Evolutionary conservation across 2,113 vertebrate species (phyloP).

Genomic region (Trochalopteron elliotii): DNA sequence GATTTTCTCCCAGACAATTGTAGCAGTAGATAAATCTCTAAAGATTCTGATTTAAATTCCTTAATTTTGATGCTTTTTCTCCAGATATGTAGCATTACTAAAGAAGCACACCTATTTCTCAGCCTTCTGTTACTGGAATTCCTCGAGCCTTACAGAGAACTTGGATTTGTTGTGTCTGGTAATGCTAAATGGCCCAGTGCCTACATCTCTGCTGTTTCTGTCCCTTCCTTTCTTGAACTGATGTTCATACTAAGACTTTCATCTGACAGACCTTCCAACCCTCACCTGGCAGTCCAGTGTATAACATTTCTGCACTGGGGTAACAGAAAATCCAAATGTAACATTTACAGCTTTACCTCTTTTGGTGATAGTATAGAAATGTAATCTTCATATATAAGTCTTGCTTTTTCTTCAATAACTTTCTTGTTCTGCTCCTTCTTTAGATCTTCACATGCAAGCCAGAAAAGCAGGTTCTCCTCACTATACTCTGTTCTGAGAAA

Average conservation of each 20-base stretch:
- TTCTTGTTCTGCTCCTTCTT: slow-evolving; percentile 88
- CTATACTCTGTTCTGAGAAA: slow-evolving; percentile 98
- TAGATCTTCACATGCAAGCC: slow-evolving; percentile 95
- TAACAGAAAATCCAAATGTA: neutral
- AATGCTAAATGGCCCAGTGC: neutral
- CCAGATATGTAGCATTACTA: neutral
- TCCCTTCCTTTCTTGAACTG: neutral
- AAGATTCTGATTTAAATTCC: neutral
- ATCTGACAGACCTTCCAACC: neutral
- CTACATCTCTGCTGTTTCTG: neutral
- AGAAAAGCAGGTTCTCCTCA: slow-evolving; percentile 98
- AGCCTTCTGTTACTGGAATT: neutral
- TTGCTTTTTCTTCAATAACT: slow-evolving; percentile 89
- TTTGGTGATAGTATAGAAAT: slow-evolving; percentile 98
- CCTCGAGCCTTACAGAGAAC: neutral
- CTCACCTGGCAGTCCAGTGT: neutral
- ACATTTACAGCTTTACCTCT: slow-evolving; percentile 82
- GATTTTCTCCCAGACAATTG: neutral
- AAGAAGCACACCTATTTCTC: neutral
- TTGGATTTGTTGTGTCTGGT: neutral
- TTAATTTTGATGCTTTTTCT: neutral
- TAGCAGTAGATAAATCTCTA: neutral
- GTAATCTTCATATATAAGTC: slow-evolving; percentile 97
- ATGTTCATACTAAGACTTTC: neutral
- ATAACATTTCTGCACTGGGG: neutral